Conservation (phyloP, 2,888 invertebrate genomes). For the Parnassius smintheus region DNA sequence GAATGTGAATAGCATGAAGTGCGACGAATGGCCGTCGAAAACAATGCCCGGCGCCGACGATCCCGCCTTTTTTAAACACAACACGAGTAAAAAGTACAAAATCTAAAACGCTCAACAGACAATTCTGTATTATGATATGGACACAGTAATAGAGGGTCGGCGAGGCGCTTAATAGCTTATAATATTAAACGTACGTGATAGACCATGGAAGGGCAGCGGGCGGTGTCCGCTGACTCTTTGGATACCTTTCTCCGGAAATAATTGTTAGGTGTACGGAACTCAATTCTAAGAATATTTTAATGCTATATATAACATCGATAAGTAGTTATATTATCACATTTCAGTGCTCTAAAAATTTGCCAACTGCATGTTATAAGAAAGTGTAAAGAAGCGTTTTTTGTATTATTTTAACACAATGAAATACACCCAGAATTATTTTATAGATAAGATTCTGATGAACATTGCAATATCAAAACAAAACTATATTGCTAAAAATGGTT, state of each 20-base stretch:
- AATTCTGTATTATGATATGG: conserved; percentile 80
- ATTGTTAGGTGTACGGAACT: conserved; percentile 51
- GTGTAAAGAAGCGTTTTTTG: too few species aligned
- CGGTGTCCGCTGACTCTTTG: conserved; percentile 35
- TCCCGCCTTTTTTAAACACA: conserved; percentile 70
- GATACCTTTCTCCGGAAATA: conserved; percentile 54
- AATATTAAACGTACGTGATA: conserved; percentile 77
- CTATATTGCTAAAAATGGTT: too few species aligned
- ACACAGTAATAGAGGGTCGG: conserved; percentile 75
- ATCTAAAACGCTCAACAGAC: conserved; percentile 71
- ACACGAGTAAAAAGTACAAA: conserved; percentile 75
- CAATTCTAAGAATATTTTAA: conserved; percentile 31
- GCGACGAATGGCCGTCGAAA: conserved; percentile 78
- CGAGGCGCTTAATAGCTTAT: conserved; percentile 77
- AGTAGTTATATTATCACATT: too few species aligned
- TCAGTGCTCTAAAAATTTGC: too few species aligned
- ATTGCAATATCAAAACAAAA: too few species aligned
- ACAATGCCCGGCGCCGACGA: conserved; percentile 78
- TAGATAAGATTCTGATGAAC: too few species aligned
- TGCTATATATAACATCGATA: too few species aligned
- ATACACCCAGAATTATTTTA: too few species aligned
- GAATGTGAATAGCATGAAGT: conserved; percentile 81
- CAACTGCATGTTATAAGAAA: too few species aligned
- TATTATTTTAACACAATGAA: too few species aligned
- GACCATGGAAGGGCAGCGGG: conserved; percentile 46